These are phyloP conservation scores for Philonicus albiceps DNA, from an alignment of 2,888 invertebrate species.

Conservation along the genomic window DNA sequence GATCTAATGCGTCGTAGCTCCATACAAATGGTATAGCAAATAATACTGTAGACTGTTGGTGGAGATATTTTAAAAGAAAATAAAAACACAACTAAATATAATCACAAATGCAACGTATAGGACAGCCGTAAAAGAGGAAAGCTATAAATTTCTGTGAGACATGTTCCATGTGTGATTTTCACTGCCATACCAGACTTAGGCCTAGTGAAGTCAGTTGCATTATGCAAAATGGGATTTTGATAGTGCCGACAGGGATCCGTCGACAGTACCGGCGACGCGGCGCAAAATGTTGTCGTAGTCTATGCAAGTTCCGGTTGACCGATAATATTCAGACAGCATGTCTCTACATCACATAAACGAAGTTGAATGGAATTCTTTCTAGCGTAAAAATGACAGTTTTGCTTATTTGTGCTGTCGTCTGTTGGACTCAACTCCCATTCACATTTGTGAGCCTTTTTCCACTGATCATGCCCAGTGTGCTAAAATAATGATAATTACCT, in stretches of 20 bases:
- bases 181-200: not conserved
- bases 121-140: not conserved
- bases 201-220: not conserved
- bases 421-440: not conserved
- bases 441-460: not conserved
- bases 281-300: not conserved
- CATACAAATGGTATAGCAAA: not conserved
- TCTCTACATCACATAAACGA: slow-evolving; percentile 3
- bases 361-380: slow-evolving; percentile 27
- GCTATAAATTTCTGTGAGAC: not conserved
- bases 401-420: not conserved
- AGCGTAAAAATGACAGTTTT: slow-evolving; percentile 32
- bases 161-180: not conserved
- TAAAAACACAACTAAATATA: not conserved
- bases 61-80: not conserved
- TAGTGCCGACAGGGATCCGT: not conserved
- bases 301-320: slow-evolving; percentile 40
- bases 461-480: slow-evolving; percentile 26
- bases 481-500: slow-evolving; percentile 27
- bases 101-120: not conserved
- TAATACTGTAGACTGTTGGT: not conserved
- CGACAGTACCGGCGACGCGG: not conserved
- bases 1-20: not conserved
- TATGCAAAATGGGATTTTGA: slow-evolving; percentile 17
- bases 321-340: slow-evolving; percentile 42